Evolutionary conservation across 2,113 vertebrate genomes (phyloP).

Genomic region (Callospermophilus lateralis): DNA sequence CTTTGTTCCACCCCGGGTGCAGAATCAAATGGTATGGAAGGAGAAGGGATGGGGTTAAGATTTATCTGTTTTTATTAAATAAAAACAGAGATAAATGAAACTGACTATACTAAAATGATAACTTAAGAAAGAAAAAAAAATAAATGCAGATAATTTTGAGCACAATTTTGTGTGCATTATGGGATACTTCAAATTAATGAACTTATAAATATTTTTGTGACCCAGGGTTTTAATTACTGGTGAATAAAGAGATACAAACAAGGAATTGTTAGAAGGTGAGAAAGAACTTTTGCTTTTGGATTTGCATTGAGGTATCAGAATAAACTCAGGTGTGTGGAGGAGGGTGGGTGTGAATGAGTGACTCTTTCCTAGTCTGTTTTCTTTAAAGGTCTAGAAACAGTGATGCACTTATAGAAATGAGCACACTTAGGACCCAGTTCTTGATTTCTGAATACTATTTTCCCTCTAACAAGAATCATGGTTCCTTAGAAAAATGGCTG

Average conservation of each 20-base stretch:
- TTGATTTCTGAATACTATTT: not conserved
- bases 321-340: not conserved
- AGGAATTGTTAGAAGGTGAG: not conserved
- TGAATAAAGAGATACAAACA: not conserved
- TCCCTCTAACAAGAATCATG: not conserved
- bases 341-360: not conserved
- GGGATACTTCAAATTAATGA: not conserved
- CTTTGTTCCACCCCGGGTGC: not conserved
- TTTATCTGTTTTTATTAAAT: not conserved
- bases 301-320: not conserved
- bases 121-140: not conserved
- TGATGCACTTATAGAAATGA: not conserved
- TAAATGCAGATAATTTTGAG: not conserved
- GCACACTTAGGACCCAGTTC: not conserved
- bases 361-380: not conserved
- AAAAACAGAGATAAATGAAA: constrained; percentile 27
- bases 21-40: not conserved
- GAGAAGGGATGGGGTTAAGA: not conserved
- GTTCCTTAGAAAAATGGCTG: not conserved
- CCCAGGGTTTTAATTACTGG: not conserved
- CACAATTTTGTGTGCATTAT: not conserved
- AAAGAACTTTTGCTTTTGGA: not conserved
- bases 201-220: not conserved
- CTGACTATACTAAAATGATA: not conserved
- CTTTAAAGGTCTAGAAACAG: not conserved